Evolutionary conservation across 2,797 vertebrate species (phyloP).

Genomic region (Oreonectes daqikongensis): DNA sequence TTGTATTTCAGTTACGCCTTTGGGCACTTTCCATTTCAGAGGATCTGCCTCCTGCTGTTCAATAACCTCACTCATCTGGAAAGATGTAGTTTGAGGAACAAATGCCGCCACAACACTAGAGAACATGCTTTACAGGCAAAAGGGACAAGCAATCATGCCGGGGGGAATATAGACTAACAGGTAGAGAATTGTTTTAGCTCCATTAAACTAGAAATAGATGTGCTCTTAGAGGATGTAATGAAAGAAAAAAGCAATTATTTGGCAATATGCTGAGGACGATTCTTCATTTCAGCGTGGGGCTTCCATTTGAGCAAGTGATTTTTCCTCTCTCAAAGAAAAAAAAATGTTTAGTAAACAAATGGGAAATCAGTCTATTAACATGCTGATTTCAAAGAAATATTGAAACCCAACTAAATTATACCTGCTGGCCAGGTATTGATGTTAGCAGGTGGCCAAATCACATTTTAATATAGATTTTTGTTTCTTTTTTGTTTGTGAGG

Average conservation of each 20-base stretch:
- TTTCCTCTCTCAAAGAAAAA: neutral
- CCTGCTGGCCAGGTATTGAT: constrained; percentile 21
- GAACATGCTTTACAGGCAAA: constrained; percentile 27
- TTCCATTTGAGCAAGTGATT: constrained; percentile 56
- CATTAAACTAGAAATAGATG: constrained; percentile 48
- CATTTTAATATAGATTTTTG: constrained; percentile 5
- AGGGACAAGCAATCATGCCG: constrained; percentile 28
- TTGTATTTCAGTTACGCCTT: constrained; percentile 25
- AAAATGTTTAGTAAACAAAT: constrained; percentile 16
- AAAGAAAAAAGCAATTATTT: constrained; percentile 42
- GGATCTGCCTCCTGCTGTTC: constrained; percentile 30
- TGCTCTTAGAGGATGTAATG: constrained; percentile 35
- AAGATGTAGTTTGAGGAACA: constrained; percentile 36
- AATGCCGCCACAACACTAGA: constrained; percentile 29
- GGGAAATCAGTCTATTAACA: constrained; percentile 10
- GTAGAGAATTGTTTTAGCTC: constrained; percentile 44
- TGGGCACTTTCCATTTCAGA: constrained; percentile 38
- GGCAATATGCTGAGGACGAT: constrained; percentile 21
- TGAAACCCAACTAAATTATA: constrained; percentile 19
- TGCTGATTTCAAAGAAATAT: constrained; percentile 6
- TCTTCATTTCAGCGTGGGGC: constrained; percentile 27
- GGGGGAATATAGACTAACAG: constrained; percentile 35
- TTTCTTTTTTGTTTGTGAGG: neutral
- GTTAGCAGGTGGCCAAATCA: constrained; percentile 20
- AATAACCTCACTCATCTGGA: constrained; percentile 32